Evolutionary conservation across 2,113 vertebrate genomes (phyloP), one percentile per base, ranked within the genome.

Genomic region (Oenanthe melanoleuca): DNA sequence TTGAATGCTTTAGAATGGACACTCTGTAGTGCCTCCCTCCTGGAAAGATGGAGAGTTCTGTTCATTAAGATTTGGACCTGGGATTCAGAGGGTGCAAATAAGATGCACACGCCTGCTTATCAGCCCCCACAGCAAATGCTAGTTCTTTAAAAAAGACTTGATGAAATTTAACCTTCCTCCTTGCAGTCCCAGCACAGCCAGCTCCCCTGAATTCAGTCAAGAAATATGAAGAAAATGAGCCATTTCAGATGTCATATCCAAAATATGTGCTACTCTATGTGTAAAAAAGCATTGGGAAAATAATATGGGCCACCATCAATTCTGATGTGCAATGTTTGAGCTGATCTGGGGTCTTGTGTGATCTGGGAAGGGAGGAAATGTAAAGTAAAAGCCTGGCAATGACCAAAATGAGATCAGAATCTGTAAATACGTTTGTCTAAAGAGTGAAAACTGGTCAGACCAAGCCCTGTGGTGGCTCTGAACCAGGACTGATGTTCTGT

Each of bases 221-320:
- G 60, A 88, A 93, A 80, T 65, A 95, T 25, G 53, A 92, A 53
- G 67, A 83, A 89, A 93, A 74, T 2, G 9, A 86, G 72, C 64
- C 45, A 64, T 70, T 93, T 89, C 77, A 73, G 71, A 86, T 33
- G 28, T 50, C 38, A 50, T 52, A 74, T 86, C 42, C 60, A 80
- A 93, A 83, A 80, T 2, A 23, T 5, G 6, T 13, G 20, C 78
- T 91, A 63, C 10, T 91, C 24, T 23, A 16, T 0, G 0, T 20
- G 21, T 26, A 67, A 88, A 77, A 78, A 85, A 73, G 23, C 17
- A 28, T 3, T 40, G 79, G 34, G 23, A 83, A 83, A 94, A 66
- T 28, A 71, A 29, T 45, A 31, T 18, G 53, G 75, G 63, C 56
- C 86, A 84, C 40, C 56, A 49, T 8, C 40, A n/a, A 34, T 21